Evolutionary conservation across 2,888 invertebrate species (phyloP), one percentile per base, ranked within the genome.

Genomic region (Pristionchus mayeri): DNA sequence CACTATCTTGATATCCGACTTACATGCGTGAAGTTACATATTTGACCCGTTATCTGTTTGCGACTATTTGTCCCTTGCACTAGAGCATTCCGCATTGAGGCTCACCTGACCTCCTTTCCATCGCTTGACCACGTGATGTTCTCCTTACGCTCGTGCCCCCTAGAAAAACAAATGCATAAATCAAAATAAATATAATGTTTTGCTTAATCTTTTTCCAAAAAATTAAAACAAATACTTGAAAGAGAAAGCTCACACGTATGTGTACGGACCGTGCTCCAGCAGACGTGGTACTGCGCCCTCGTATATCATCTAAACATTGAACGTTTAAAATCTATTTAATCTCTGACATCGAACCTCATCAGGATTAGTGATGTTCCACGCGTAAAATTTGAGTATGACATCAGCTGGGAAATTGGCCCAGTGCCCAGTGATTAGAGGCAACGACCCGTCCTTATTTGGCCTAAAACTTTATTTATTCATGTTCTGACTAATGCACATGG

Each of bases 301-400:
- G 34, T 63, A 63, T 27, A 37, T 34, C 34, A 63, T 34, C 63
- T 63, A 4, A 0, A 63, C 30, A 44, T 9, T 44, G n/a, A 44
- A 16, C 18, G 16, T 6, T 30, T 30, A 24, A 27, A 24, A 4
- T 30, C 30, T 60, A 24, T 30, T 9, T 9, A 44, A 44, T 44
- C 44, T 44, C 44, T n/a, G n/a, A n/a, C 44, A 9, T 21, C 54
- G 24, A 18, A 52, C 80, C 80, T 80, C 80, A 80, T 80, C 80
- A 9, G 80, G 54, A 80, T 80, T 80, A 54, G 80, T 80, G n/a
- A 80, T 80, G 16, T 80, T 80, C 40, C 37, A 80, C 13, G 40
- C 16, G 16, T 80, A 57, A 1, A 80, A 24, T 16, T 80, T 57
- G 57, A 27, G 57, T 3, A 44, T 2, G 3, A 80, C 37, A 9